A percentile compares a stretch with the other conserved stretches of the same genome.
Evolutionary conservation across 2,797 vertebrate species (phyloP).

Genomic region (Neopelma chrysocephalum): DNA sequence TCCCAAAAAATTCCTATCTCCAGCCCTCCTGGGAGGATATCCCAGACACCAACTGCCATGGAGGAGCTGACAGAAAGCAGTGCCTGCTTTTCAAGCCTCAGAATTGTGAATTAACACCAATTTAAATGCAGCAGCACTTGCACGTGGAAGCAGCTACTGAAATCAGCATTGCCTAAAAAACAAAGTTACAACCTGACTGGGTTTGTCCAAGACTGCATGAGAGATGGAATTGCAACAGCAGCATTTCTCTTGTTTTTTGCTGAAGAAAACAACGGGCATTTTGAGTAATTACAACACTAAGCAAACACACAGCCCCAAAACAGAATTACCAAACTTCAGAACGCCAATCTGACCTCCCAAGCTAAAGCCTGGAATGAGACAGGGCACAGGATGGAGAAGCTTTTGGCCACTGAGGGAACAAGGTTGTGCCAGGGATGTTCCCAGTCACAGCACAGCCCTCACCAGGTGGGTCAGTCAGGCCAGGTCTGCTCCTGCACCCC

Average conservation of each 20-base stretch:
- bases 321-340: neutral
- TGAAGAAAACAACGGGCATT: neutral
- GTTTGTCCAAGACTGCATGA: neutral
- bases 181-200: neutral
- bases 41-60: fast-evolving
- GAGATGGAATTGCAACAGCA: neutral
- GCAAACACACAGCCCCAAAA: neutral
- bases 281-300: neutral
- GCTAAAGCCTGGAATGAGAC: neutral
- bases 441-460: neutral
- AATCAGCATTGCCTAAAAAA: neutral
- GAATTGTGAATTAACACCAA: neutral
- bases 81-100: neutral
- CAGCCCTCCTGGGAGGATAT: neutral
- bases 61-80: neutral
- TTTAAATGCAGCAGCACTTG: neutral
- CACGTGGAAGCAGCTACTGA: neutral
- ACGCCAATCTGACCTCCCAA: neutral
- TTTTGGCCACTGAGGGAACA: neutral
- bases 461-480: fast-evolving
- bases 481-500: neutral
- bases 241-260: neutral
- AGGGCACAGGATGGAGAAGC: neutral
- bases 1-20: neutral
- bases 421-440: neutral